Evolutionary conservation across 2,113 vertebrate species (phyloP).

Genomic region (Caretta caretta): DNA sequence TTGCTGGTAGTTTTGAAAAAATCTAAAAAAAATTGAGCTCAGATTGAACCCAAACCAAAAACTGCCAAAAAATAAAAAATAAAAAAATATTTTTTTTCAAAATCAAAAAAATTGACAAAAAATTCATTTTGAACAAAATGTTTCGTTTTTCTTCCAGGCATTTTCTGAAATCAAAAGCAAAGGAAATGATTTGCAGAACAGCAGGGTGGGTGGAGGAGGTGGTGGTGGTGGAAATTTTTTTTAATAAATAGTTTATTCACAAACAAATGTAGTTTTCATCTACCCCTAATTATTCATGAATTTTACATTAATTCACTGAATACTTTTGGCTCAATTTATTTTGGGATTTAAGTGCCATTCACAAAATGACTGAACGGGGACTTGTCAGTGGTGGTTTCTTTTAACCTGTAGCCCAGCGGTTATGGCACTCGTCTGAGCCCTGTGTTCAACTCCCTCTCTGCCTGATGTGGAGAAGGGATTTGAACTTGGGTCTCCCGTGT

Average conservation of each 20-base stretch:
- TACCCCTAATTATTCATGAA: background rate
- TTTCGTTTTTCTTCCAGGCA: background rate
- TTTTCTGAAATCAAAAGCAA: background rate
- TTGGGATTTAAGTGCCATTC: background rate
- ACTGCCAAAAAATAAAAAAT: background rate
- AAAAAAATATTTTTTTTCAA: no score
- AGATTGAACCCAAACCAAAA: background rate
- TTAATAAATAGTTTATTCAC: background rate
- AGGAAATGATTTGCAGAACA: background rate
- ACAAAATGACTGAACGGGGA: background rate
- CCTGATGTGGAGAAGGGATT: background rate
- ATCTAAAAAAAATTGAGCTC: background rate
- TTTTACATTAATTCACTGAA: background rate
- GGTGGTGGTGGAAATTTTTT: background rate
- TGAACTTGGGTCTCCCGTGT: background rate
- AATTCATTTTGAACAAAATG: background rate
- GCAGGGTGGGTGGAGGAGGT: background rate
- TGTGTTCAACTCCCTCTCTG: background rate
- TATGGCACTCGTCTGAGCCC: background rate
- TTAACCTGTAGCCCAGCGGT: background rate
- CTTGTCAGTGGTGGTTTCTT: background rate
- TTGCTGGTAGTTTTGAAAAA: background rate
- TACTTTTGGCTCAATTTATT: background rate
- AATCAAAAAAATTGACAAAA: background rate
- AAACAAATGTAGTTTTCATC: background rate